phyloP scores from a whole-genome alignment of 1,140 invertebrate genomes.

The Drosophila elegans region DNA sequence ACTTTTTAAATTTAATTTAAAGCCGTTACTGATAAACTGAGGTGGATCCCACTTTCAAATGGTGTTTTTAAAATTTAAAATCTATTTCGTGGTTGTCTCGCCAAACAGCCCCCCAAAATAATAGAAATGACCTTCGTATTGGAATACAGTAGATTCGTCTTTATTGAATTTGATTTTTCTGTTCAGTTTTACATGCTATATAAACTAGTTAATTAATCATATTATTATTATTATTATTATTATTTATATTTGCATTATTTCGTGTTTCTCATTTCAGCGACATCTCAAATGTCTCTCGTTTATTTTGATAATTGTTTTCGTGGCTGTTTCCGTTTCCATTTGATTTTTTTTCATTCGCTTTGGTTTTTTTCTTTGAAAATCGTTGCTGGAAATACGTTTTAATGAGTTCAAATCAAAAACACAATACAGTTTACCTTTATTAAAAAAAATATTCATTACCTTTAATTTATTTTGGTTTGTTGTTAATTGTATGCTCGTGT shows the following conservation, averaged over 20 bases:
- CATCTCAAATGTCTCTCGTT: constrained; percentile 3
- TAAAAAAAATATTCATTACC: constrained; percentile 46
- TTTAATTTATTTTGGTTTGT: constrained; percentile 27
- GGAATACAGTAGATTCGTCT: constrained; percentile 82
- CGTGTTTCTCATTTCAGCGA: constrained; percentile 1
- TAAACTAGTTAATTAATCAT: constrained; percentile 71
- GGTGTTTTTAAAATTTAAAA: too few species aligned
- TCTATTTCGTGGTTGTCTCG: too few species aligned
- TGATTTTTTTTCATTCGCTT: constrained; percentile 21
- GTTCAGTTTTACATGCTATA: constrained; percentile 82
- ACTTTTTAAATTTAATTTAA: neutral
- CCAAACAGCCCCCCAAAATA: neutral
- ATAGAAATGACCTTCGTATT: constrained; percentile 33
- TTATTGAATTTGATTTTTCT: constrained; percentile 83
- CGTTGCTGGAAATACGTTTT: constrained; percentile 9
- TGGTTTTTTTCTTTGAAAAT: constrained; percentile 5
- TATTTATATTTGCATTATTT: constrained; percentile 69
- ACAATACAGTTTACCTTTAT: constrained; percentile 34
- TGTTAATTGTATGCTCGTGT: constrained; percentile 31
- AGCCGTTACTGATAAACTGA: neutral
- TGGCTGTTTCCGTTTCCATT: constrained; percentile 14
- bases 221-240: constrained; percentile 40
- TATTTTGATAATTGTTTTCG: constrained; percentile 32
- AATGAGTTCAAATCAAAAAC: constrained; percentile 29
- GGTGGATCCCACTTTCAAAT: too few species aligned